Conservation (phyloP, 2,888 invertebrate species). For the Acanthoscelides obtectus region DNA sequence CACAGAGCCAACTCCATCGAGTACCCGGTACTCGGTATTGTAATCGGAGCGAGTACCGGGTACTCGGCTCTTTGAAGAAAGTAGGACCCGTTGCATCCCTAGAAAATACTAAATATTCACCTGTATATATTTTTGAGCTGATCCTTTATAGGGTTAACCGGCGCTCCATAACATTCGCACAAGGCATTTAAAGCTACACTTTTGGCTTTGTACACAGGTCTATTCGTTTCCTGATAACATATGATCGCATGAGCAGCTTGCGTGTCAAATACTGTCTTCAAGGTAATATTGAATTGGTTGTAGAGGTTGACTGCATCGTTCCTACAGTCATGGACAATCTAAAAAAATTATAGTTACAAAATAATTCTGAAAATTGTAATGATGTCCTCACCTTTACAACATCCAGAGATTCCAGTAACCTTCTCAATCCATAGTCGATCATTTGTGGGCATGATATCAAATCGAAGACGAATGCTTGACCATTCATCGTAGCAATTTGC, state of each 20-base stretch:
- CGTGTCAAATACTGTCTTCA: constrained; percentile 86
- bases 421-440: constrained; percentile 75
- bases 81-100: neutral
- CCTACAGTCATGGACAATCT: constrained; percentile 87
- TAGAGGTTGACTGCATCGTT: constrained; percentile 86
- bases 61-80: no score
- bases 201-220: constrained; percentile 92
- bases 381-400: constrained; percentile 64
- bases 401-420: constrained; percentile 72
- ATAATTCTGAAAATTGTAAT: neutral
- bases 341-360: constrained; percentile 25
- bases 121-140: constrained; percentile 77
- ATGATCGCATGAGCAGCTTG: constrained; percentile 82
- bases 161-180: constrained; percentile 84
- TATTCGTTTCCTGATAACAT: constrained; percentile 82
- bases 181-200: constrained; percentile 87
- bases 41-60: no score
- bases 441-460: constrained; percentile 78
- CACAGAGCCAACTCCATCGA: no score
- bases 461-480: constrained; percentile 84
- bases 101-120: constrained; percentile 9
- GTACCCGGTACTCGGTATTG: no score
- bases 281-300: constrained; percentile 77
- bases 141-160: constrained; percentile 87
- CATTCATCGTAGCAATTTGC: constrained; percentile 77